These are phyloP conservation scores for Diplolepis rosae DNA, from an alignment of 2,888 invertebrate species.

Conservation along the genomic window DNA sequence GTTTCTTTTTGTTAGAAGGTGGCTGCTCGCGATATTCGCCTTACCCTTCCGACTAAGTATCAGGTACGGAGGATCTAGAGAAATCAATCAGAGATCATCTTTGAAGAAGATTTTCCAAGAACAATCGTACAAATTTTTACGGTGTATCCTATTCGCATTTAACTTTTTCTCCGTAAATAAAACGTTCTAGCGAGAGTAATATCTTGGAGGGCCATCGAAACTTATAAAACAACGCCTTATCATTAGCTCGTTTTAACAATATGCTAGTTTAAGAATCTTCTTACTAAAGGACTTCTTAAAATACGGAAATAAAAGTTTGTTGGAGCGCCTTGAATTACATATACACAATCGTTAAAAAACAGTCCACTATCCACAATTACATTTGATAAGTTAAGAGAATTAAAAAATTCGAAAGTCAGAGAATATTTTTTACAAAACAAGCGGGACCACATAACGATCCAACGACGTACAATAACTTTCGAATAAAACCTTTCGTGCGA, in stretches of 20 bases:
- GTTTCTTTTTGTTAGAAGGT: background rate
- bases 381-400: background rate
- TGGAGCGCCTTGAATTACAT: slow-evolving; percentile 28
- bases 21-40: slow-evolving; percentile 6
- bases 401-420: slow-evolving; percentile 1
- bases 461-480: background rate
- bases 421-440: slow-evolving; percentile 41
- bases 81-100: slow-evolving; percentile 39
- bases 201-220: background rate
- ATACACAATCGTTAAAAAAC: slow-evolving; percentile 20
- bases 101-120: background rate
- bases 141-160: slow-evolving; percentile 4
- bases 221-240: slow-evolving; percentile 2
- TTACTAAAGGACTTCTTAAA: slow-evolving; percentile 20
- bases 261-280: slow-evolving; percentile 25
- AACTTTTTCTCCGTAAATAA: slow-evolving; percentile 25
- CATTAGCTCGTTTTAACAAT: slow-evolving; percentile 14
- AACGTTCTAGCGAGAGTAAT: slow-evolving; percentile 8
- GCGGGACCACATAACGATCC: background rate
- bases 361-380: slow-evolving; percentile 22
- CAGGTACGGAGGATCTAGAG: slow-evolving; percentile 51
- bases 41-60: slow-evolving; percentile 42
- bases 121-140: background rate
- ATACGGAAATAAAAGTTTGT: slow-evolving; percentile 21
- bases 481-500: slow-evolving; percentile 9